phyloP scores from a whole-genome alignment of 2,797 vertebrate species.

The Hyperoplus immaculatus region DNA sequence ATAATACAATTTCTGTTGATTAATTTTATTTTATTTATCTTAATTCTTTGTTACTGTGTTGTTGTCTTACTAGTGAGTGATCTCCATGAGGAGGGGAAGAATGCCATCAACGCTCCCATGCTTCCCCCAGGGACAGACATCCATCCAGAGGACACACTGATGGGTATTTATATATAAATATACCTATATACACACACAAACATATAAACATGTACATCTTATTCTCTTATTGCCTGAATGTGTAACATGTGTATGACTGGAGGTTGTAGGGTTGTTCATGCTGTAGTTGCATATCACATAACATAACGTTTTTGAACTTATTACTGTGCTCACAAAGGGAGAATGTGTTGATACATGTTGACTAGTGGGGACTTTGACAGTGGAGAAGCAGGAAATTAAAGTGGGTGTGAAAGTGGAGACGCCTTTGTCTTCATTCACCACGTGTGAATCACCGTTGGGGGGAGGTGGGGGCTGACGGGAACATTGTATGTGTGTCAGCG shows the following conservation, averaged over 20 bases:
- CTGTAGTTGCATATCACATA: neutral
- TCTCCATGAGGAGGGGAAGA: conserved; percentile 96
- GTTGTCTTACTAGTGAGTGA: conserved; percentile 89
- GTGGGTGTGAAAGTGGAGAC: conserved; percentile 44
- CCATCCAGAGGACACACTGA: conserved; percentile 92
- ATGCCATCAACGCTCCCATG: conserved; percentile 94
- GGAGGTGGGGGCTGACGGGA: neutral
- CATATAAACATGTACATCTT: neutral
- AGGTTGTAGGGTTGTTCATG: neutral
- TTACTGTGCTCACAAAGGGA: neutral
- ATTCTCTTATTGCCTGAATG: neutral
- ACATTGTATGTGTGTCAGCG: neutral
- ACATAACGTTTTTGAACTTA: neutral
- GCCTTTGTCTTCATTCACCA: conserved; percentile 30
- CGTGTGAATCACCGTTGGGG: conserved; percentile 45
- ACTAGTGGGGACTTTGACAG: conserved; percentile 28
- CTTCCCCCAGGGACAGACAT: conserved; percentile 86
- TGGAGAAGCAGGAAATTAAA: conserved; percentile 76
- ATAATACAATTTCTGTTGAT: neutral
- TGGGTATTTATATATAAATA: conserved; percentile 84
- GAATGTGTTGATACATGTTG: conserved; percentile 31
- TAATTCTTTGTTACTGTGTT: neutral
- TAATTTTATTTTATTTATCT: neutral
- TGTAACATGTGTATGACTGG: neutral
- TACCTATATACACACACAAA: neutral